Conservation (phyloP, 2,113 vertebrate genomes). For the Corythornis cristatus region DNA sequence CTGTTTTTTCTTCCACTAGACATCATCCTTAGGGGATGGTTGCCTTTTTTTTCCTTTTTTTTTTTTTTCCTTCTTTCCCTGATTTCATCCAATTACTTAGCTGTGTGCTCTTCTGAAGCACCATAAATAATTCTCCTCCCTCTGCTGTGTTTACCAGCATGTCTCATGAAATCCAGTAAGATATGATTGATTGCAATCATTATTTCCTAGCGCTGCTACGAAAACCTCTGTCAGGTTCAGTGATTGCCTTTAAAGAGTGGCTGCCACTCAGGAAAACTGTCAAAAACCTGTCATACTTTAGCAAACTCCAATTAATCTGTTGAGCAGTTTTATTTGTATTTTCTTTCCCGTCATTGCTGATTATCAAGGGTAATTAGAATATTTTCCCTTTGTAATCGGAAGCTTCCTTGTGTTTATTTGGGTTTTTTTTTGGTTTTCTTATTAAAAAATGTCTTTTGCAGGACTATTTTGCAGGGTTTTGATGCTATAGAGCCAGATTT, state of each 20-base stretch:
- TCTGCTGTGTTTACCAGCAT: slow-evolving; percentile 63
- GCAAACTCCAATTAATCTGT: slow-evolving; percentile 64
- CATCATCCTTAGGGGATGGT: slow-evolving; percentile 17
- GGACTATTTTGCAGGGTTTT: not conserved
- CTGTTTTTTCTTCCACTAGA: slow-evolving; percentile 10
- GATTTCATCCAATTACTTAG: slow-evolving; percentile 71
- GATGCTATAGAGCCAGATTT: not conserved
- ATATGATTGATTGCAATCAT: slow-evolving; percentile 74
- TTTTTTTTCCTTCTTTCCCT: slow-evolving; percentile 5
- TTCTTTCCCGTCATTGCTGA: slow-evolving; percentile 7
- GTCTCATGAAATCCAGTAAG: slow-evolving; percentile 60
- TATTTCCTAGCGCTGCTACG: slow-evolving; percentile 66
- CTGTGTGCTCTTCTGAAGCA: slow-evolving; percentile 52
- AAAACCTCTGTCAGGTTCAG: slow-evolving; percentile 69
- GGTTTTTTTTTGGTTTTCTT: not conserved
- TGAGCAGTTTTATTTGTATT: not conserved
- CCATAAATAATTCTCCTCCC: slow-evolving; percentile 66
- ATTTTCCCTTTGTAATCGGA: slow-evolving; percentile 4
- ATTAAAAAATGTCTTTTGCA: not conserved
- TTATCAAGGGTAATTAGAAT: slow-evolving; percentile 37
- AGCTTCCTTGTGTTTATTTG: not conserved
- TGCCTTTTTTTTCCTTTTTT: not conserved
- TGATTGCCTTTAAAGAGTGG: slow-evolving; percentile 66
- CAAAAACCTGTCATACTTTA: slow-evolving; percentile 53
- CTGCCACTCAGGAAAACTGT: slow-evolving; percentile 51